phyloP scores from a whole-genome alignment of 2,888 invertebrate genomes.

The Lasioglossum pauxillum region DNA sequence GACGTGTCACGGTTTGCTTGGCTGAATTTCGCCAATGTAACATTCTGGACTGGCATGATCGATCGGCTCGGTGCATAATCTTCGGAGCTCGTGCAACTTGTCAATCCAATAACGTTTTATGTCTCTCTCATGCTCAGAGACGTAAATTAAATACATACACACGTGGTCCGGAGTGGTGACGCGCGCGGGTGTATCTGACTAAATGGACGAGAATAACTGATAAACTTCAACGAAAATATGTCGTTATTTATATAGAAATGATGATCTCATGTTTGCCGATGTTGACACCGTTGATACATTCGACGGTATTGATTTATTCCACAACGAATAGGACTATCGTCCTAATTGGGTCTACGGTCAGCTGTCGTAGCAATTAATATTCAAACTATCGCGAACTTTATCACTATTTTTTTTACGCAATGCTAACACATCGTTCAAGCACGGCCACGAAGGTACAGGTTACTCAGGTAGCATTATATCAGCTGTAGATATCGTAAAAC shows the following conservation, averaged over 20 bases:
- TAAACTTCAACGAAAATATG: constrained; percentile 45
- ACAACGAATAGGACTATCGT: constrained; percentile 5
- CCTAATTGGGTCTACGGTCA: background rate
- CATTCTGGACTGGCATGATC: background rate
- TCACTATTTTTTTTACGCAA: background rate
- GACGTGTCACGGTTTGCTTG: background rate
- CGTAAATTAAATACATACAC: constrained; percentile 22
- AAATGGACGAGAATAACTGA: constrained; percentile 35
- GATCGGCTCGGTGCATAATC: background rate
- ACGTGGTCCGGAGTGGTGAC: background rate
- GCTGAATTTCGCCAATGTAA: background rate
- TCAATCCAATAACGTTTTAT: constrained; percentile 2
- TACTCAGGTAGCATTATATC: background rate
- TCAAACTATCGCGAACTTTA: background rate
- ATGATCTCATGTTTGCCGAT: constrained; percentile 54
- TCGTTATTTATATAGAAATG: constrained; percentile 39
- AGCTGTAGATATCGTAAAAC: background rate
- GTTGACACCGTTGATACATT: constrained; percentile 39
- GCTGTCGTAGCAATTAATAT: constrained; percentile 2
- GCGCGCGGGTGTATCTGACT: constrained; percentile 9
- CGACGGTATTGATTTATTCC: constrained; percentile 4
- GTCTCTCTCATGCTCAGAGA: background rate
- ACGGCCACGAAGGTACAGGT: background rate
- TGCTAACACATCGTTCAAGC: background rate
- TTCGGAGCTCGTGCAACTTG: background rate